Conservation (phyloP, 2,797 vertebrate species). For the Tragelaphus oryx region DNA sequence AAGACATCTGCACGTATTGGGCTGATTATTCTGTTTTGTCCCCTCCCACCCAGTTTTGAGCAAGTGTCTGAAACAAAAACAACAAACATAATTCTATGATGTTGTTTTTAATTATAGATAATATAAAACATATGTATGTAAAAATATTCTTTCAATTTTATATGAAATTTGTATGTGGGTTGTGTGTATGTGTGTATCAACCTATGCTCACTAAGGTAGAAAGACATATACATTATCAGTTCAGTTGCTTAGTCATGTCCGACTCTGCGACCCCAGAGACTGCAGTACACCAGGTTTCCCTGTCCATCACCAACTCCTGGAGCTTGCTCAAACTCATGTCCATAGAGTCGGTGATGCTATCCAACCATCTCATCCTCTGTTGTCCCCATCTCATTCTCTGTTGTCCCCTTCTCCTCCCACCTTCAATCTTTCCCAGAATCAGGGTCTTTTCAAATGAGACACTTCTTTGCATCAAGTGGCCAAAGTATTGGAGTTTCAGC, state of each 20-base stretch:
- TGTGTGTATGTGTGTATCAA: background rate
- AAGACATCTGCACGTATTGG: background rate
- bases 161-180: background rate
- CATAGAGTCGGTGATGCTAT: background rate
- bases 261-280: background rate
- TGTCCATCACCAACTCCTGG: background rate
- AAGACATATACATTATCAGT: background rate
- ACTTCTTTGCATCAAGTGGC: background rate
- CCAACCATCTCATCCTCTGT: background rate
- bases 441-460: background rate
- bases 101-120: background rate
- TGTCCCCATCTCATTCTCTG: background rate
- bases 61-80: background rate
- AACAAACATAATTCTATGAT: background rate
- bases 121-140: background rate
- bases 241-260: background rate
- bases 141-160: conserved; percentile 23
- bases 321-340: background rate
- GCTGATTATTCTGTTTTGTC: background rate
- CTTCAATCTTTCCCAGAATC: background rate
- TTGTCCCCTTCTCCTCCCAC: background rate
- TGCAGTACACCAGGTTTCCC: background rate
- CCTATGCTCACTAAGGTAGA: background rate
- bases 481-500: background rate
- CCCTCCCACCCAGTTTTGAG: background rate